Percentiles rank a stretch among this genome's conserved stretches.
Evolutionary conservation across 1,140 invertebrate species (phyloP).

Genomic region (Epicauta chinensis): DNA sequence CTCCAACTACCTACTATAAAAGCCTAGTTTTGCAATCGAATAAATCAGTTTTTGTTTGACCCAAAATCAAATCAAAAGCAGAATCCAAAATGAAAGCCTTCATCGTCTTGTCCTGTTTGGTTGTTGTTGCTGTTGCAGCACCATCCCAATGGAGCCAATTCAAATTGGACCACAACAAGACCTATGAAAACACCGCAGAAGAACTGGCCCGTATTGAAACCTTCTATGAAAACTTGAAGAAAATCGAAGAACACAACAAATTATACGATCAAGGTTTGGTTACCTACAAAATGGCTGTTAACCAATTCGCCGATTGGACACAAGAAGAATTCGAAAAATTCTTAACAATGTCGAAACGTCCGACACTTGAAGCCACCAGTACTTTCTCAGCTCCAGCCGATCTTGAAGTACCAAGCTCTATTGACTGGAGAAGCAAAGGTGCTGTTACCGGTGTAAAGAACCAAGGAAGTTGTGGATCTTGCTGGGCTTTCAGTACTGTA

Average conservation of each 20-base stretch:
- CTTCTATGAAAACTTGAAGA: slow-evolving; percentile 73
- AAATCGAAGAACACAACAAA: slow-evolving; percentile 76
- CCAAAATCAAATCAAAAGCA: too few relatives aligned
- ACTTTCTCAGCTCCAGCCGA: slow-evolving; percentile 40
- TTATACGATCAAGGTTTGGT: slow-evolving; percentile 56
- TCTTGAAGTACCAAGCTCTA: slow-evolving; percentile 56
- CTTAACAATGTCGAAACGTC: slow-evolving; percentile 60
- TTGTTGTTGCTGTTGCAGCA: too few relatives aligned
- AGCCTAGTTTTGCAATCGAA: too few relatives aligned
- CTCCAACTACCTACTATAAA: too few relatives aligned
- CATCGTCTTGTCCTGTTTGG: too few relatives aligned
- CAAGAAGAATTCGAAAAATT: slow-evolving; percentile 66
- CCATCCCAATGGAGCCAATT: too few relatives aligned
- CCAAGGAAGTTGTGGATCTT: slow-evolving; percentile 85
- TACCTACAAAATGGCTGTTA: slow-evolving; percentile 59
- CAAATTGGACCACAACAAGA: too few relatives aligned
- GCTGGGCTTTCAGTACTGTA: slow-evolving; percentile 82
- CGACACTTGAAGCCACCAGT: slow-evolving; percentile 24
- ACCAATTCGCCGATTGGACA: slow-evolving; percentile 72
- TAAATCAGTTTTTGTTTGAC: too few relatives aligned
- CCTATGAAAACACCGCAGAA: neutral
- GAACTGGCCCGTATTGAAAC: slow-evolving; percentile 56
- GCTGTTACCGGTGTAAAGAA: slow-evolving; percentile 88
- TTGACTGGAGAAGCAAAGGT: slow-evolving; percentile 81
- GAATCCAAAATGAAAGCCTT: too few relatives aligned